Percentiles rank a stretch among this genome's conserved stretches.
Conservation (phyloP, 2,888 invertebrate species). For the Drosophila atripex region DNA sequence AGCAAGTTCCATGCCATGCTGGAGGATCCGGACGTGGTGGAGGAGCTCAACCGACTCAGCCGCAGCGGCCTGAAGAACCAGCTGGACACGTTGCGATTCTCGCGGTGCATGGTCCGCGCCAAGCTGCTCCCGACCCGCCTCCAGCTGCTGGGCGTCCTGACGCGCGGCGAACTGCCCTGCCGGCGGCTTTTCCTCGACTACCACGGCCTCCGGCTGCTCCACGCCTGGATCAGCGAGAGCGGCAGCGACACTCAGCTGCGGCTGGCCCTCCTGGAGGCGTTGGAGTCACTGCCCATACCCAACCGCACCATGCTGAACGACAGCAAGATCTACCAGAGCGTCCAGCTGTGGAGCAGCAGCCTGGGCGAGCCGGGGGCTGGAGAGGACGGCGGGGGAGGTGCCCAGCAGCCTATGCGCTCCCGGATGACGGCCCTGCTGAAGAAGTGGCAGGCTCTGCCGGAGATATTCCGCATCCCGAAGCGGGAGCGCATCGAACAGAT, state of each 20-base stretch:
- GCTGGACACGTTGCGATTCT: conserved; percentile 93
- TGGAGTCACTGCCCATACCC: conserved; percentile 94
- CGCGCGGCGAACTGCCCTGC: conserved; percentile 92
- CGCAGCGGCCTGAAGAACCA: conserved; percentile 94
- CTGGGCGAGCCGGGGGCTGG: background rate
- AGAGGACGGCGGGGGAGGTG: background rate
- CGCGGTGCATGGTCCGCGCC: conserved; percentile 96
- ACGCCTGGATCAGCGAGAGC: conserved; percentile 95
- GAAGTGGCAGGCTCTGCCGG: conserved; percentile 81
- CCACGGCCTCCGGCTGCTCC: conserved; percentile 94
- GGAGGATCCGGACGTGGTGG: conserved; percentile 90
- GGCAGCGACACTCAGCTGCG: conserved; percentile 84
- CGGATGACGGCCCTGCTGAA: conserved; percentile 43
- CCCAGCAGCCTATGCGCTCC: background rate
- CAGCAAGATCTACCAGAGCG: conserved; percentile 93
- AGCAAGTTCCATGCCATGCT: conserved; percentile 74
- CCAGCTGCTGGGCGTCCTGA: conserved; percentile 90
- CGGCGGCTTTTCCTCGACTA: conserved; percentile 95
- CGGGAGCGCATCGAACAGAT: conserved; percentile 96
- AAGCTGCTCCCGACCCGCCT: conserved; percentile 91
- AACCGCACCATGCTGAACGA: conserved; percentile 97
- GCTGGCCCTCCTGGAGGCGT: conserved; percentile 90
- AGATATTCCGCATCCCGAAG: conserved; percentile 95
- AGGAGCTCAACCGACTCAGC: conserved; percentile 92
- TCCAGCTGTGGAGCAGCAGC: conserved; percentile 89